Evolutionary conservation across 92 coral and sea anemone genomes (phyloP).

Genomic region (Paramuricea clavata): DNA sequence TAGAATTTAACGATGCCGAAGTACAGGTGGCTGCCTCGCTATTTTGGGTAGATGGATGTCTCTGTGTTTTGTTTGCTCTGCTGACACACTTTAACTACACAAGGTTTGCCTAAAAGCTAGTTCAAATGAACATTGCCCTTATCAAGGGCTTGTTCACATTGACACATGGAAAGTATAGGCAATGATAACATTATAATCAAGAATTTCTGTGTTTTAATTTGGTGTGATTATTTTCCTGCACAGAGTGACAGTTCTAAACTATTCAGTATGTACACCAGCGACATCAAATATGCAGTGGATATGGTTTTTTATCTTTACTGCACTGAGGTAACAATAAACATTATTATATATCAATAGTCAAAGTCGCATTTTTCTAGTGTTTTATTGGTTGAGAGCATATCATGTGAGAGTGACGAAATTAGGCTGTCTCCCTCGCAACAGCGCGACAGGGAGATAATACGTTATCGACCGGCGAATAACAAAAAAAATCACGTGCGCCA

Average conservation of each 20-base stretch:
- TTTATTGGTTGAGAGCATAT: too few species aligned
- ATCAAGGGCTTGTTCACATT: too few species aligned
- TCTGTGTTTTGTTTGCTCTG: slow-evolving; percentile 16
- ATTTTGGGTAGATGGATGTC: slow-evolving; percentile 27
- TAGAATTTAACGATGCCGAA: not conserved
- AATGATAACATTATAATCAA: too few species aligned
- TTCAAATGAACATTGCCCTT: not conserved
- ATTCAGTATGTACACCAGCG: slow-evolving; percentile 16
- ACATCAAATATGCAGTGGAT: slow-evolving; percentile 40
- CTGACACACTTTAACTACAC: slow-evolving; percentile 36
- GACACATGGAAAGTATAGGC: too few species aligned
- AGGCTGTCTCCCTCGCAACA: too few species aligned
- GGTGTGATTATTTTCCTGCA: not conserved
- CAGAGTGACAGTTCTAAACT: slow-evolving; percentile 38
- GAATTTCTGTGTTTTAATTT: not conserved
- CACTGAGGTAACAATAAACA: slow-evolving; percentile 18
- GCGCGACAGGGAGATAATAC: too few species aligned
- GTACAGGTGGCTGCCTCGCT: not conserved
- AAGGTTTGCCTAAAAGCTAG: not conserved
- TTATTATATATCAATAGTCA: too few species aligned
- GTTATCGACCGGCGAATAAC: too few species aligned
- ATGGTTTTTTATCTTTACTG: slow-evolving; percentile 34
- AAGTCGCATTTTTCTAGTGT: too few species aligned
- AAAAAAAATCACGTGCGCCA: too few species aligned
- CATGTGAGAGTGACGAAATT: too few species aligned